Conservation (phyloP, 2,797 vertebrate genomes). For the Chelon labrosus region DNA sequence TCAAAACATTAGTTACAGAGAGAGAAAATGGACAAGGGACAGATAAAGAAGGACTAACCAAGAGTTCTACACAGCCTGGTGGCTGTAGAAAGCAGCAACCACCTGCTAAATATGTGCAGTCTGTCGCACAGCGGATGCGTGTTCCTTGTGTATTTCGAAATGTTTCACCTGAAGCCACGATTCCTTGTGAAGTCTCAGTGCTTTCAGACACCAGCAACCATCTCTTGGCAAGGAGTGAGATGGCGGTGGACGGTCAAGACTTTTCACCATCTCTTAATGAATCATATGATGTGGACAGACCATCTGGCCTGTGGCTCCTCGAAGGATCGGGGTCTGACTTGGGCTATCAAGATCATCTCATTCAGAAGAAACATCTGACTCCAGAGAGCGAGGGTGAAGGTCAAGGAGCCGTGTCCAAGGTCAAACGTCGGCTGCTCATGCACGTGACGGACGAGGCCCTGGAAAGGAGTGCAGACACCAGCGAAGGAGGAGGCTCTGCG, state of each 20-base stretch:
- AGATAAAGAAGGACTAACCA: constrained; percentile 15
- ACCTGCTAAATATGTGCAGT: constrained; percentile 45
- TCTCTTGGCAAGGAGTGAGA: constrained; percentile 23
- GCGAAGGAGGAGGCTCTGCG: background rate
- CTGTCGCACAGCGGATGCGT: constrained; percentile 61
- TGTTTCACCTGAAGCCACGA: constrained; percentile 16
- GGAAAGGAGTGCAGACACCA: background rate
- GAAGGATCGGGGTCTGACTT: constrained; percentile 18
- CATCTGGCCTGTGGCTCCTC: constrained; percentile 77
- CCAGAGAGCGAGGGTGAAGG: constrained; percentile 64
- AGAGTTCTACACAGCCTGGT: constrained; percentile 4
- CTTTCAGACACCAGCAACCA: constrained; percentile 58
- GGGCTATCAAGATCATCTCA: constrained; percentile 10
- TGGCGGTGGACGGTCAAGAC: constrained; percentile 9
- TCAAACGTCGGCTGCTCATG: constrained; percentile 84
- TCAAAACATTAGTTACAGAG: constrained; percentile 28
- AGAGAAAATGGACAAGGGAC: constrained; percentile 8
- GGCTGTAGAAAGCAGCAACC: constrained; percentile 34
- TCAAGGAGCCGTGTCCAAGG: constrained; percentile 60
- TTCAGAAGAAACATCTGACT: constrained; percentile 59
- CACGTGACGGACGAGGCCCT: constrained; percentile 43
- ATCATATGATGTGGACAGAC: constrained; percentile 79
- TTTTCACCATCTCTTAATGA: constrained; percentile 69
- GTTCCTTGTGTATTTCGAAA: constrained; percentile 65
- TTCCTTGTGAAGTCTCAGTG: constrained; percentile 13